These are phyloP conservation scores for Crotalus adamanteus DNA, from an alignment of 2,797 vertebrate genomes.

Conservation along the genomic window DNA sequence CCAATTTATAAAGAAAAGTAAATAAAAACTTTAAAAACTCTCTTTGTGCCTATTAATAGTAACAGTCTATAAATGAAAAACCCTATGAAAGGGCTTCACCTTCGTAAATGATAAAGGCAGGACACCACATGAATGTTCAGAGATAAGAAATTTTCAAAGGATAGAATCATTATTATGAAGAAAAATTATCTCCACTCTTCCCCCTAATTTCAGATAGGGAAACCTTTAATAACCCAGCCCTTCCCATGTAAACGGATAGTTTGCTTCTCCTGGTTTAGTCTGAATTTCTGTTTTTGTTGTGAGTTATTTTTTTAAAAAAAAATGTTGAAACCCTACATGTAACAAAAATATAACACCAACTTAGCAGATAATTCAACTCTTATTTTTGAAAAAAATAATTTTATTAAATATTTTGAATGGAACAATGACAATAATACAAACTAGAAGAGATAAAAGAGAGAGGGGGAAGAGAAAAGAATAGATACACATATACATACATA, in stretches of 20 bases:
- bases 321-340: neutral
- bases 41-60: neutral
- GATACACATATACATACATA: neutral
- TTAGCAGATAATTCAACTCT: neutral
- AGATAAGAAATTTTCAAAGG: neutral
- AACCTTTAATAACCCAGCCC: neutral
- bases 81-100: neutral
- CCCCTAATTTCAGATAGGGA: neutral
- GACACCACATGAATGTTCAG: neutral
- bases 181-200: neutral
- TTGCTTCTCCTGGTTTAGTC: neutral
- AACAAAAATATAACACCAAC: neutral
- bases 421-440: neutral
- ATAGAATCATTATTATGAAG: neutral
- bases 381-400: neutral
- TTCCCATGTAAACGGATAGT: neutral
- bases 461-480: neutral
- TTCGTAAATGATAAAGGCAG: neutral
- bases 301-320: neutral
- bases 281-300: neutral
- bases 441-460: neutral
- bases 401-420: neutral
- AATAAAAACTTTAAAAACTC: neutral
- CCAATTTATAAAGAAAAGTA: neutral
- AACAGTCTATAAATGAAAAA: neutral